Percentiles rank a stretch among this genome's conserved stretches.
Conservation (phyloP, 2,888 invertebrate species). For the Slavum lentiscoides region DNA sequence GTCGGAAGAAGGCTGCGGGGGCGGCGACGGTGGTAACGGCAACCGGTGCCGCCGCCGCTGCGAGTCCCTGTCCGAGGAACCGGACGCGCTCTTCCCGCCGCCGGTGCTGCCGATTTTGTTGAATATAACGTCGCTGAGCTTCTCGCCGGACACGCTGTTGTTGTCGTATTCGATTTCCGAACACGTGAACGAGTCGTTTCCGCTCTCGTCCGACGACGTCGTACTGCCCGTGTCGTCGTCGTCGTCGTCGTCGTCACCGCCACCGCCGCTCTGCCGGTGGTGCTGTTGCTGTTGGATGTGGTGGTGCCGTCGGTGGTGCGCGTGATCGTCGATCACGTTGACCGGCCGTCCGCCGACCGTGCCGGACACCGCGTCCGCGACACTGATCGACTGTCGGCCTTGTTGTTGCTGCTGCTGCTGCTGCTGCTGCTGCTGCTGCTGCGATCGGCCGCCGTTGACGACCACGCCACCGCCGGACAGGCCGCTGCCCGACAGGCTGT, state of each 20-base stretch:
- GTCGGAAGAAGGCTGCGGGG: conserved; percentile 12
- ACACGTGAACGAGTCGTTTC: conserved; percentile 96
- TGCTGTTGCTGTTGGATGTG: conserved; percentile 73
- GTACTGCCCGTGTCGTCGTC: conserved; percentile 67
- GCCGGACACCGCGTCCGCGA: conserved; percentile 92
- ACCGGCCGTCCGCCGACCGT: conserved; percentile 61
- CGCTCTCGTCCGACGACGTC: conserved; percentile 88
- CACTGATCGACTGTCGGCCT: conserved; percentile 75
- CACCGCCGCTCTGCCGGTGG: conserved; percentile 66
- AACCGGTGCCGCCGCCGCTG: conserved; percentile 55
- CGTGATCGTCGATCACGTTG: conserved; percentile 63
- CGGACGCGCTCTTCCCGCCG: conserved; percentile 58
- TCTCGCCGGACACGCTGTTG: conserved; percentile 80
- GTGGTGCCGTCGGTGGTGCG: conserved; percentile 70
- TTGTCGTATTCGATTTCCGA: conserved; percentile 97
- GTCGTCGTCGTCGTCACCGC: conserved; percentile 58
- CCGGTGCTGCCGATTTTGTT: conserved; percentile 66
- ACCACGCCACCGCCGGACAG: conserved; percentile 71
- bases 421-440: conserved; percentile 54
- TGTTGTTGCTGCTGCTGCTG: conserved; percentile 52
- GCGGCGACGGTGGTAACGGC: neutral
- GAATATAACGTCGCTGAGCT: conserved; percentile 68
- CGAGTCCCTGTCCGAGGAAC: conserved; percentile 34
- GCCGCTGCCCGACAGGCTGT: conserved; percentile 78
- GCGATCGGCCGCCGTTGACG: conserved; percentile 25